Conservation (phyloP, 2,888 invertebrate genomes). For the Smittia sp. region DNA sequence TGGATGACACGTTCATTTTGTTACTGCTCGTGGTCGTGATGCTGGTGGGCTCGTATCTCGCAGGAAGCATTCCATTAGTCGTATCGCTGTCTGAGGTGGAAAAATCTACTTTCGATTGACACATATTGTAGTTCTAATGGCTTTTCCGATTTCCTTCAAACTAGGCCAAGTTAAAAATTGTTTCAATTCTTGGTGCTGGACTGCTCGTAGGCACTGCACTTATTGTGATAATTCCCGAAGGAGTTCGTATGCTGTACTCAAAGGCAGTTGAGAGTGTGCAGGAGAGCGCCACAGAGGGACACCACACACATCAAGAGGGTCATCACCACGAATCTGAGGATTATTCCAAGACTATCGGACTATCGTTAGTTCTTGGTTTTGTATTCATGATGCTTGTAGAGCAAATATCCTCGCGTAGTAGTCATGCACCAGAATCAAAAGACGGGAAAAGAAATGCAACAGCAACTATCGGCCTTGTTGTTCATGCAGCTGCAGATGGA, state of each 20-base stretch:
- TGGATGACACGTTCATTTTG: conserved; percentile 83
- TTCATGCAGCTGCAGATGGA: conserved; percentile 98
- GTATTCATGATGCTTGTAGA: conserved; percentile 97
- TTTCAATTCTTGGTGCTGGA: conserved; percentile 95
- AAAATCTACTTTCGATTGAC: conserved; percentile 26
- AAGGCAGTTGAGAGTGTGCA: no score
- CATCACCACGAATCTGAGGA: conserved; percentile 44
- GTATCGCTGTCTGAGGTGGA: conserved; percentile 92
- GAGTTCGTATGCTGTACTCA: conserved; percentile 77
- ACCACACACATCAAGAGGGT: no score
- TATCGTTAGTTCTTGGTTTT: conserved; percentile 90
- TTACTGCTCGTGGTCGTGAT: conserved; percentile 84
- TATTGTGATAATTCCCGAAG: conserved; percentile 98
- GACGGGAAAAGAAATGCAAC: conserved; percentile 75
- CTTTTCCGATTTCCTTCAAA: conserved; percentile 40
- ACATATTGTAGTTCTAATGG: conserved; percentile 17
- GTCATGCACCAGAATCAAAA: conserved; percentile 50
- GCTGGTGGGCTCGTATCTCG: conserved; percentile 92
- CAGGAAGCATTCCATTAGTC: conserved; percentile 92
- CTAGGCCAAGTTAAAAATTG: conserved; percentile 88
- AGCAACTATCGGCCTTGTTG: conserved; percentile 94
- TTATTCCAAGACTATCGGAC: conserved; percentile 66
- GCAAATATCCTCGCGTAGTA: conserved; percentile 64
- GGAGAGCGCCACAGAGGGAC: no score
- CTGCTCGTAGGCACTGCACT: conserved; percentile 95